Evolutionary conservation across 2,797 vertebrate species (phyloP).

Genomic region (Nannoperca australis): DNA sequence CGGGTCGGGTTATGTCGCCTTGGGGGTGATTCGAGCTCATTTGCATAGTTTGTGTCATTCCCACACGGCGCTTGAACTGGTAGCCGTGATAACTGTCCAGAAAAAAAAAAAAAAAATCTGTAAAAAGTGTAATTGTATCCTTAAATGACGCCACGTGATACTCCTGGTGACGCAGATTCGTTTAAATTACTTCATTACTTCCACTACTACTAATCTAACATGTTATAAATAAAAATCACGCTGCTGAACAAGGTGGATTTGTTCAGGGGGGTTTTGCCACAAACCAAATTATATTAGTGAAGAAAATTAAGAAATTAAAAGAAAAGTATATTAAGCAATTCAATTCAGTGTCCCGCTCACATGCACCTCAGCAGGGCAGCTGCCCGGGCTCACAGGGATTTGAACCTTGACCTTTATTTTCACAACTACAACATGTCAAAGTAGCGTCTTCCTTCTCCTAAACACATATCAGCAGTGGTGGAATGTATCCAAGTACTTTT

Average conservation of each 20-base stretch:
- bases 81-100: constrained; percentile 11
- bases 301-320: background rate
- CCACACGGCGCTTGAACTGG: constrained; percentile 27
- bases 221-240: background rate
- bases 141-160: constrained; percentile 1
- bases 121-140: constrained; percentile 14
- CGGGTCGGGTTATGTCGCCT: constrained; percentile 40
- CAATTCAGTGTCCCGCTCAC: background rate
- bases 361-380: background rate
- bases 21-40: constrained; percentile 44
- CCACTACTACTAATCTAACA: background rate
- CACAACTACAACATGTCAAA: background rate
- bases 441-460: background rate
- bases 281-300: background rate
- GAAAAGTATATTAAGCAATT: background rate
- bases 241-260: background rate
- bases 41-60: constrained; percentile 45
- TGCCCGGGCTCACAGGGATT: background rate
- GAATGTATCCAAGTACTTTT: background rate
- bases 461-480: background rate
- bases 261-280: background rate
- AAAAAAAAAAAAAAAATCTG: constrained; percentile 10
- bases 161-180: background rate
- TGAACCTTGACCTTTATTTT: background rate
- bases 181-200: background rate